Conservation (phyloP, 2,888 invertebrate species). For the Drosophila anomalipes region DNA sequence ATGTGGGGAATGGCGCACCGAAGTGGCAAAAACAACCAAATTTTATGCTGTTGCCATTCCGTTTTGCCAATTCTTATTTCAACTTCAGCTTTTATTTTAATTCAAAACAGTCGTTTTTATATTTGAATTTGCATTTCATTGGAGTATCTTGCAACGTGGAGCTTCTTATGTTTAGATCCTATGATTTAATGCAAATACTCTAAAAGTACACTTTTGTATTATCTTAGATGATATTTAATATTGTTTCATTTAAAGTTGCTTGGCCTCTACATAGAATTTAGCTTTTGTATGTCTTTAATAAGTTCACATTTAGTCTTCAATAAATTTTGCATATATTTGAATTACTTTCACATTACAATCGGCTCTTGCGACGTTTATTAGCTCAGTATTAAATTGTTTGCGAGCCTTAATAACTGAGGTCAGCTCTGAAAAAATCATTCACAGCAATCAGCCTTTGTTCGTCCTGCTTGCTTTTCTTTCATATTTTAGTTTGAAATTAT, state of each 20-base stretch:
- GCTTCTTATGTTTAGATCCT: constrained; percentile 2
- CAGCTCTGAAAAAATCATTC: background rate
- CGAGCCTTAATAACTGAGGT: background rate
- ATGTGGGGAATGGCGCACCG: constrained; percentile 34
- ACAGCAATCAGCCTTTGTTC: background rate
- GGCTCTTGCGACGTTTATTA: background rate
- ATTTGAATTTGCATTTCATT: constrained; percentile 61
- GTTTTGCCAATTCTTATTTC: constrained; percentile 72
- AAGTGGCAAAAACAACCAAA: constrained; percentile 58
- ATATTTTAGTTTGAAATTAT: background rate
- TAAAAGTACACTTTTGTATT: background rate
- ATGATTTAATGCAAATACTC: constrained; percentile 13
- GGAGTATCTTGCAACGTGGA: constrained; percentile 12
- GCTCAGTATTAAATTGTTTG: background rate
- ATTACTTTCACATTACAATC: too few species aligned
- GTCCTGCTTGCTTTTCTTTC: background rate
- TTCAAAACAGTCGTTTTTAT: constrained; percentile 57
- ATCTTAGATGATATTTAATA: background rate
- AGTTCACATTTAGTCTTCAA: background rate
- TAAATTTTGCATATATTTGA: background rate
- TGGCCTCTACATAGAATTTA: background rate
- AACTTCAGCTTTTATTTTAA: constrained; percentile 60
- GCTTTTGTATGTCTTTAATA: background rate
- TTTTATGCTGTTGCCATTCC: constrained; percentile 74
- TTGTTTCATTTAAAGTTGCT: background rate